Evolutionary conservation across 2,888 invertebrate genomes (phyloP).

Genomic region (Melanophora roralis): DNA sequence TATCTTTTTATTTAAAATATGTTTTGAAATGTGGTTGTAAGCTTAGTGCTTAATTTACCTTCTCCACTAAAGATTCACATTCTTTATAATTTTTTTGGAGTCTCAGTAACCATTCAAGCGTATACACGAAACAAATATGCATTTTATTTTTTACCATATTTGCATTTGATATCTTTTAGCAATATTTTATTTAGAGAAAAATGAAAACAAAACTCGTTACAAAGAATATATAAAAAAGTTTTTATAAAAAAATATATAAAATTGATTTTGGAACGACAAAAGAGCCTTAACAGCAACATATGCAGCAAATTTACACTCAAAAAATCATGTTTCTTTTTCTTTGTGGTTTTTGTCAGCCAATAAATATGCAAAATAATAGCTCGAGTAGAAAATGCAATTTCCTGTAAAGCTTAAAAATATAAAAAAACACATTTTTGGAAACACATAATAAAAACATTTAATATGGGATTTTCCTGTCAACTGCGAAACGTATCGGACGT

Average conservation of each 20-base stretch:
- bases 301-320: slow-evolving; percentile 8
- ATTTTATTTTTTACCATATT: slow-evolving; percentile 10
- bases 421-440: background rate
- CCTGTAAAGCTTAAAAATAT: slow-evolving; percentile 32
- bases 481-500: too few species aligned
- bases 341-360: slow-evolving; percentile 13
- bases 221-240: background rate
- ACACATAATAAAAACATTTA: too few species aligned
- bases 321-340: background rate
- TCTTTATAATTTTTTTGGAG: background rate
- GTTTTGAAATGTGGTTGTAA: too few species aligned
- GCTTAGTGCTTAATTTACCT: background rate
- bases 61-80: too few species aligned
- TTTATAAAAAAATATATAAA: slow-evolving; percentile 20
- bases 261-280: slow-evolving; percentile 39
- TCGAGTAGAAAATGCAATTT: slow-evolving; percentile 34
- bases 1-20: too few species aligned
- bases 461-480: too few species aligned
- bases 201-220: background rate
- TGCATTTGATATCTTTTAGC: slow-evolving; percentile 20
- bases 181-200: background rate
- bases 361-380: slow-evolving; percentile 48
- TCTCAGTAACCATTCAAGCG: background rate
- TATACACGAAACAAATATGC: background rate
- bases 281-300: slow-evolving; percentile 14